Percentiles rank a stretch among this genome's conserved stretches.
Evolutionary conservation across 2,113 vertebrate genomes (phyloP).

Genomic region (Fregetta grallaria): DNA sequence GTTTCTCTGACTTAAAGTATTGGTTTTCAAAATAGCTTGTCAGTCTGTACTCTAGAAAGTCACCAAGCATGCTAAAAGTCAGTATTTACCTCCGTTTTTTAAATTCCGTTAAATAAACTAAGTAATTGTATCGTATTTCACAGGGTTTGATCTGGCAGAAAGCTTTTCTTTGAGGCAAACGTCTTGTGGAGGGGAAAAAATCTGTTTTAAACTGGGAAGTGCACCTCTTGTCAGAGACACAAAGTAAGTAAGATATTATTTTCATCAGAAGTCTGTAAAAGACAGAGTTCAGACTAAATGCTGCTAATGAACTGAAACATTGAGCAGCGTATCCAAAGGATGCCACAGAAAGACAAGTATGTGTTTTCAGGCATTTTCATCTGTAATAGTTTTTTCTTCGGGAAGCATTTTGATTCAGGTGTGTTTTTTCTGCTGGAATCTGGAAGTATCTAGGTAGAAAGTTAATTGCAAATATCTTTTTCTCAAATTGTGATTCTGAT

Average conservation of each 20-base stretch:
- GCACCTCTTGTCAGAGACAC: conserved; percentile 82
- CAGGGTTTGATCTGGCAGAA: conserved; percentile 93
- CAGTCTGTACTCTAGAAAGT: background rate
- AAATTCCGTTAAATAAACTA: background rate
- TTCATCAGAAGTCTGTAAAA: background rate
- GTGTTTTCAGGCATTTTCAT: background rate
- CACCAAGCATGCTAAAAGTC: background rate
- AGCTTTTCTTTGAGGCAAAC: conserved; percentile 87
- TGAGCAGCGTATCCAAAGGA: background rate
- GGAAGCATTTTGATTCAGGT: background rate
- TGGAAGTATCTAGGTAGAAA: background rate
- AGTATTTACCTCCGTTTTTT: background rate
- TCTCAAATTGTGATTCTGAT: background rate
- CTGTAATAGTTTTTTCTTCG: background rate
- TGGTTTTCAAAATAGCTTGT: background rate
- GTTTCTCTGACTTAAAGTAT: background rate
- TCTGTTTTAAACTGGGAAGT: conserved; percentile 87
- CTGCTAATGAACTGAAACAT: background rate
- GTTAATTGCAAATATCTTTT: background rate
- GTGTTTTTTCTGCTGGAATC: background rate
- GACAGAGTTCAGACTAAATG: background rate
- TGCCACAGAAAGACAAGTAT: background rate
- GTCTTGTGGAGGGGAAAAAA: conserved; percentile 79
- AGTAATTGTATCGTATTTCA: background rate
- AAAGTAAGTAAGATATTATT: conserved; percentile 67